Conservation (phyloP, 35 echinoderm and acorn worm species). For the Ophioderma brevispina region DNA sequence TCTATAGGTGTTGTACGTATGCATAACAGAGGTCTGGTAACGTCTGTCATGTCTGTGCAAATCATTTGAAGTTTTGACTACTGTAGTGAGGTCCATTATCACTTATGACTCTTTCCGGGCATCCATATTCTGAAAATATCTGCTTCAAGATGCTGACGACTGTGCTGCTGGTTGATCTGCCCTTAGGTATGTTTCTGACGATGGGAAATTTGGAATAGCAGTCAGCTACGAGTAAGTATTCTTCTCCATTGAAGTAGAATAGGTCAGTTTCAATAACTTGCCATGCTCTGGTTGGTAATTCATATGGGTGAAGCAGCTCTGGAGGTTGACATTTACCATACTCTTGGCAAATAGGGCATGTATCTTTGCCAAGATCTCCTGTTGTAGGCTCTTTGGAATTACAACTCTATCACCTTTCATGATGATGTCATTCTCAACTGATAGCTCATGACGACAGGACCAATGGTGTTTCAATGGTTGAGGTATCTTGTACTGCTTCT, state of each 20-base stretch:
- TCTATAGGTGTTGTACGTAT: conserved; percentile 64
- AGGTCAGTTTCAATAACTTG: conserved; percentile 52
- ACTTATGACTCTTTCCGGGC: background rate
- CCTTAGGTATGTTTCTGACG: background rate
- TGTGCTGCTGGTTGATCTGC: background rate
- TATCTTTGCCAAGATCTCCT: conserved; percentile 32
- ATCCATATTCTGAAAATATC: background rate
- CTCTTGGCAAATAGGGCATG: conserved; percentile 55
- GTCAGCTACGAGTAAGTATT: conserved; percentile 26
- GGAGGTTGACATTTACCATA: conserved; percentile 12
- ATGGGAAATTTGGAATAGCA: background rate
- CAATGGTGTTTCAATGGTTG: conserved; percentile 1
- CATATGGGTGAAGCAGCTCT: conserved; percentile 33
- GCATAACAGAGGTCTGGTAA: conserved; percentile 27
- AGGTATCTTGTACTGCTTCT: background rate
- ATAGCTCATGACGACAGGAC: conserved; percentile 41
- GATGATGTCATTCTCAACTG: conserved; percentile 26
- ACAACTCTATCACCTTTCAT: conserved; percentile 13
- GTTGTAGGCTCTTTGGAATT: background rate
- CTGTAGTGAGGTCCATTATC: background rate
- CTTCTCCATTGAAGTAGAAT: conserved; percentile 51
- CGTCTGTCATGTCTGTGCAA: background rate
- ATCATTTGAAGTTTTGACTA: background rate
- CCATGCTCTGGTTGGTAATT: conserved; percentile 52
- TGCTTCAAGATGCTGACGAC: background rate